A percentile compares a stretch with the other conserved stretches of the same genome.
Evolutionary conservation across 1,140 invertebrate species (phyloP).

Genomic region (Aphidius ervi): DNA sequence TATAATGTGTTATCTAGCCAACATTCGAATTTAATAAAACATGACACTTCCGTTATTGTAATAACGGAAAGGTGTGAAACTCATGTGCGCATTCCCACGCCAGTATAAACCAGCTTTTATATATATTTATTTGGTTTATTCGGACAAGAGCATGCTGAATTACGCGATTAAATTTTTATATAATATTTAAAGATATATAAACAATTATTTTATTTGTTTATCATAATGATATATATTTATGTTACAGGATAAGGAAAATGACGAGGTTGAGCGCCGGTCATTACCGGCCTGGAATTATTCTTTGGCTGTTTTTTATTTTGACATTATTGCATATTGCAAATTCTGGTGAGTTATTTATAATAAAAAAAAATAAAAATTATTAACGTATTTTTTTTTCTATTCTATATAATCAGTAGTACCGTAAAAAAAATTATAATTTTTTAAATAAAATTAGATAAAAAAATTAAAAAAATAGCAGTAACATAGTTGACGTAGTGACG

Average conservation of each 20-base stretch:
- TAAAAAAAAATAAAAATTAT: no score
- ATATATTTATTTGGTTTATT: background rate
- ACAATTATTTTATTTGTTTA: background rate
- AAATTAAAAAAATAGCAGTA: background rate
- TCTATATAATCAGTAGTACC: background rate
- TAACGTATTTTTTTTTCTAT: no score
- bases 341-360: constrained; percentile 46
- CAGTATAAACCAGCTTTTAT: background rate
- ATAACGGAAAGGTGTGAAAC: constrained; percentile 16
- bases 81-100: constrained; percentile 16
- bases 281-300: constrained; percentile 46
- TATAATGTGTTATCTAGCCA: no score
- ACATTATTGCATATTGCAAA: constrained; percentile 32
- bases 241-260: constrained; percentile 46
- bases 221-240: constrained; percentile 20
- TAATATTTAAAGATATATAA: constrained; percentile 11
- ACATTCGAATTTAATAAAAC: constrained; percentile 9
- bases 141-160: background rate
- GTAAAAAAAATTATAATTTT: background rate
- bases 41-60: constrained; percentile 15
- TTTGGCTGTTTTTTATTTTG: constrained; percentile 41
- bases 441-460: background rate
- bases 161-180: constrained; percentile 11
- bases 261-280: constrained; percentile 49
- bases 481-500: background rate